Evolutionary conservation across 1,140 invertebrate genomes (phyloP).

Genomic region (Stegodyphus dumicola): DNA sequence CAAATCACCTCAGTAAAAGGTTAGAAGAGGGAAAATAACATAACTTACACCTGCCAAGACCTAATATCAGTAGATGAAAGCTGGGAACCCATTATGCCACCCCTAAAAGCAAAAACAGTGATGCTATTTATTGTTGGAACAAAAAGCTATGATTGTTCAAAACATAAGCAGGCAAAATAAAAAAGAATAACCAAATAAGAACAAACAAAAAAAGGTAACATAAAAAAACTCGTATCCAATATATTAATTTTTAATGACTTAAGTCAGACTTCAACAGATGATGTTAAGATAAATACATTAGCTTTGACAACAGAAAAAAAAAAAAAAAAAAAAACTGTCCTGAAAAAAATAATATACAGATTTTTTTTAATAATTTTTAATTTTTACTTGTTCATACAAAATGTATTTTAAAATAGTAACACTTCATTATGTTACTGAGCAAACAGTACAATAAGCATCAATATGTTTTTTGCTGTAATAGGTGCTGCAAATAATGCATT

Average conservation of each 20-base stretch:
- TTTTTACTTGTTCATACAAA: too few species aligned
- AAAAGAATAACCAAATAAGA: neutral
- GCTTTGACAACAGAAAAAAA: too few species aligned
- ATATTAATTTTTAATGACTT: neutral
- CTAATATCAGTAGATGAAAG: constrained; percentile 54
- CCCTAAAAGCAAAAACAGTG: constrained; percentile 52
- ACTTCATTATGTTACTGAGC: too few species aligned
- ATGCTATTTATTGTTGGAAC: neutral
- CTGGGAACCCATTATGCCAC: constrained; percentile 35
- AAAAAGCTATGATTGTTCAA: neutral
- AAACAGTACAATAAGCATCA: too few species aligned
- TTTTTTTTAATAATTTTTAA: too few species aligned
- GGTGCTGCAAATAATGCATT: too few species aligned
- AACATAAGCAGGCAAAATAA: neutral
- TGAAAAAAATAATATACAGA: too few species aligned
- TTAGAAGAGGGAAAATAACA: constrained; percentile 33
- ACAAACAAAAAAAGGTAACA: neutral
- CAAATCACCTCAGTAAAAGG: neutral
- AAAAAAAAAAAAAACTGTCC: too few species aligned
- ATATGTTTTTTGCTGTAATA: too few species aligned
- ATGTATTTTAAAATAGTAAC: too few species aligned
- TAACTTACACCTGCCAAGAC: constrained; percentile 59
- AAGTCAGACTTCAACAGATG: too few species aligned
- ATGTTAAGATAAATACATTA: too few species aligned
- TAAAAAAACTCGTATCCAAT: neutral